These are phyloP conservation scores for Boleophthalmus pectinirostris DNA, from an alignment of 2,113 vertebrate species.

Conservation along the genomic window DNA sequence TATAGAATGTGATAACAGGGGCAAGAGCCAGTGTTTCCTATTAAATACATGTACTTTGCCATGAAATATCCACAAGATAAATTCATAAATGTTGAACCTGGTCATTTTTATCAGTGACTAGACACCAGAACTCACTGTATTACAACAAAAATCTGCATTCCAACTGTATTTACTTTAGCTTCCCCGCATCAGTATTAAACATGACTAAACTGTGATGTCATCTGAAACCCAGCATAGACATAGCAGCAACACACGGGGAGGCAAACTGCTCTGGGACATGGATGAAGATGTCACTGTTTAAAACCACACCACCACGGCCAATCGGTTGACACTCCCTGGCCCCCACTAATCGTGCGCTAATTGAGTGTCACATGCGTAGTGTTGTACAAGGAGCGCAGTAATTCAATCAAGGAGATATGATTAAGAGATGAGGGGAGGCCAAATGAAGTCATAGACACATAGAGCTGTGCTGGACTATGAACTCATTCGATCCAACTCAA, in stretches of 20 bases:
- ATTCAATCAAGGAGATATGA: conserved; percentile 61
- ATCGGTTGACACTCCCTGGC: conserved; percentile 63
- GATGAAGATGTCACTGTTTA: conserved; percentile 65
- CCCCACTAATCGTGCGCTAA: conserved; percentile 66
- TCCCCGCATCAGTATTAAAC: too few species aligned
- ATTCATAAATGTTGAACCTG: too few species aligned
- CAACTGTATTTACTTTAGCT: too few species aligned
- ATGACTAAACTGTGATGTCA: too few species aligned
- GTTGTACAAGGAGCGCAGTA: conserved; percentile 62
- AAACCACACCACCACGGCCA: conserved; percentile 57
- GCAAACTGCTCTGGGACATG: background rate
- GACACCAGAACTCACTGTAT: too few species aligned
- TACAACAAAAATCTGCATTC: too few species aligned
- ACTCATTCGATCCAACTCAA: conserved; percentile 14
- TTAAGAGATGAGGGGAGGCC: conserved; percentile 50
- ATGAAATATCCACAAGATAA: too few species aligned
- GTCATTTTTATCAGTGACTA: too few species aligned
- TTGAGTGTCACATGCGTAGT: conserved; percentile 57
- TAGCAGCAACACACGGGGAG: background rate
- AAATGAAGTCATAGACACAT: conserved; percentile 20
- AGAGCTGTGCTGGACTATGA: background rate
- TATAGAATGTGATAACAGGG: too few species aligned
- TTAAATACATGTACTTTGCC: too few species aligned
- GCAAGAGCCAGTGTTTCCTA: too few species aligned
- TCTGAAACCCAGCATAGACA: background rate